A percentile compares a stretch with the other conserved stretches of the same genome.
Conservation (phyloP, 2,113 vertebrate species). For the Cynopterus brachyotis region DNA sequence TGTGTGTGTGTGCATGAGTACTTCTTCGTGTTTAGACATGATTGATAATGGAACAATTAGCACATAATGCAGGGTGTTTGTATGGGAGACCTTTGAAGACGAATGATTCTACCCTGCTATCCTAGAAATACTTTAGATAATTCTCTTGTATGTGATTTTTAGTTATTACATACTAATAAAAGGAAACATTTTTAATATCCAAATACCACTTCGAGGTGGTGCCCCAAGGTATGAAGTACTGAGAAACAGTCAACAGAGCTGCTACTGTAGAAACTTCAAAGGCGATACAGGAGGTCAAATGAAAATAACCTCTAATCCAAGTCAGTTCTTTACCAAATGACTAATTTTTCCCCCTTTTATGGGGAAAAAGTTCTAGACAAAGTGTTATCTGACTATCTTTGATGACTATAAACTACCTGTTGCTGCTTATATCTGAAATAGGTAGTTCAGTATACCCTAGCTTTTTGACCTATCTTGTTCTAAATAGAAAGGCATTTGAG, state of each 20-base stretch:
- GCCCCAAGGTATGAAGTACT: background rate
- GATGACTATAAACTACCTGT: background rate
- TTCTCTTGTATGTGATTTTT: constrained; percentile 3
- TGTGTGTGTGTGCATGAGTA: background rate
- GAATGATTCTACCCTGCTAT: background rate
- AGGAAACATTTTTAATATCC: background rate
- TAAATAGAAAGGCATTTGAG: background rate
- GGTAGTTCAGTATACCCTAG: background rate
- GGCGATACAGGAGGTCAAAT: background rate
- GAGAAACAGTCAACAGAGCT: background rate
- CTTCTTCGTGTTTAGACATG: background rate
- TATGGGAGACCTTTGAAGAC: background rate
- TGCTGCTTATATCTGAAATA: background rate
- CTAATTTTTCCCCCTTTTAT: background rate
- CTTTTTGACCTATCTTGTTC: background rate
- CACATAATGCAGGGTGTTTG: background rate
- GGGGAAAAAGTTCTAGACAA: background rate
- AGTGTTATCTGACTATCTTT: background rate
- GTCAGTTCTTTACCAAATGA: background rate
- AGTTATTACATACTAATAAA: background rate
- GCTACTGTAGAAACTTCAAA: background rate
- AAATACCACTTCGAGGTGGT: constrained; percentile 8
- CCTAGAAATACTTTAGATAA: background rate
- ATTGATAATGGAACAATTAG: background rate
- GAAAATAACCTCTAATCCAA: background rate